phyloP scores from a whole-genome alignment of 2,888 invertebrate genomes.

The Stenoptilia bipunctidactyla region DNA sequence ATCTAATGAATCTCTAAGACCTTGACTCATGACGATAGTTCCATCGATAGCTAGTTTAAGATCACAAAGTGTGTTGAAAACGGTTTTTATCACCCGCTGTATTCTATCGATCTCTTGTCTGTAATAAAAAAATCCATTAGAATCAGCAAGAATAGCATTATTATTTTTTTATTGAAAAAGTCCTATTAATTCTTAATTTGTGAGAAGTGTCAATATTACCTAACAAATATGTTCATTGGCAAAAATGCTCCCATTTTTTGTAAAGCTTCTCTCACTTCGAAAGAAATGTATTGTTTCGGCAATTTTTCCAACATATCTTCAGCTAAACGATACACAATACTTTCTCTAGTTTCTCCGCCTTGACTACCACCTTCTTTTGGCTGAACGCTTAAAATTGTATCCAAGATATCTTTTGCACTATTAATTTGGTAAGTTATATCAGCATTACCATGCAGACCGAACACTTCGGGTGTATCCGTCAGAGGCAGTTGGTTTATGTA shows the following conservation, averaged over 20 bases:
- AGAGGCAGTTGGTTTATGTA: constrained; percentile 88
- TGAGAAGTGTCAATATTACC: too few species aligned
- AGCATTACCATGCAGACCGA: constrained; percentile 96
- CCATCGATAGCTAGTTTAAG: constrained; percentile 96
- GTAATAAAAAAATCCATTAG: constrained; percentile 18
- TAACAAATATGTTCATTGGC: constrained; percentile 96
- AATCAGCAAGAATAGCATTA: too few species aligned
- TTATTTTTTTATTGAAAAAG: too few species aligned
- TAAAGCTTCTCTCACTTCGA: constrained; percentile 91
- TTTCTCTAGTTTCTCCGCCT: constrained; percentile 94
- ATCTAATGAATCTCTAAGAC: constrained; percentile 87
- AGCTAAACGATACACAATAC: constrained; percentile 90
- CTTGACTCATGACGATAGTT: constrained; percentile 96
- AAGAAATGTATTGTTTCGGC: constrained; percentile 88
- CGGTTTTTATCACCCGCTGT: constrained; percentile 85
- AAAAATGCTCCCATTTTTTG: constrained; percentile 92
- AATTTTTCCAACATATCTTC: constrained; percentile 88
- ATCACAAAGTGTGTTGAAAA: constrained; percentile 85
- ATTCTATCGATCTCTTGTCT: constrained; percentile 86
- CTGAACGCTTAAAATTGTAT: constrained; percentile 95
- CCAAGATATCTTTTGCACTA: constrained; percentile 92
- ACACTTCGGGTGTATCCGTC: constrained; percentile 94
- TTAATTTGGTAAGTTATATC: constrained; percentile 98
- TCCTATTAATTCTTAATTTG: too few species aligned
- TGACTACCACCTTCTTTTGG: constrained; percentile 94